Conservation (phyloP, 2,797 vertebrate genomes). For the Alauda arvensis region DNA sequence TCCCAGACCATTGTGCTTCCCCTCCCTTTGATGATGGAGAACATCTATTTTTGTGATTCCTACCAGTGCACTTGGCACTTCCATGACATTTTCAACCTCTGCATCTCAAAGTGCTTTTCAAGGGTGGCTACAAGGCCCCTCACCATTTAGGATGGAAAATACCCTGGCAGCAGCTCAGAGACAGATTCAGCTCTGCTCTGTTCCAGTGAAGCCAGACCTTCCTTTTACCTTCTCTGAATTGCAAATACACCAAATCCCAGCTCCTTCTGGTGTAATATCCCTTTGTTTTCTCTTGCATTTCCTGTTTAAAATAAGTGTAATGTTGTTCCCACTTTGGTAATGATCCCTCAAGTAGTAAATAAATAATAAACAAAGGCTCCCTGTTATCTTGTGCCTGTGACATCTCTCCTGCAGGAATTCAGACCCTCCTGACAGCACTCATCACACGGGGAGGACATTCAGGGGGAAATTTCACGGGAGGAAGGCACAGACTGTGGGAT, state of each 20-base stretch:
- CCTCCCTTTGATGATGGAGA: neutral
- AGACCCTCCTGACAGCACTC: neutral
- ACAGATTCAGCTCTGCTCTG: neutral
- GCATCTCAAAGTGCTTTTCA: neutral
- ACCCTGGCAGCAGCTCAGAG: neutral
- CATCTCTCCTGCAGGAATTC: neutral
- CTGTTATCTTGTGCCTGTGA: neutral
- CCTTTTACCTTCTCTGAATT: neutral
- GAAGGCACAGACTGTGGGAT: neutral
- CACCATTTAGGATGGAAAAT: neutral
- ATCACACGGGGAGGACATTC: accelerated
- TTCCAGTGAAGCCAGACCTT: neutral
- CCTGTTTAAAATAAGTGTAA: neutral
- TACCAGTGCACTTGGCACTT: neutral
- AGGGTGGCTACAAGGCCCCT: neutral
- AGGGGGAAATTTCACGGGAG: neutral
- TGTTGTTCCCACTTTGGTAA: neutral
- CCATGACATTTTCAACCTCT: neutral
- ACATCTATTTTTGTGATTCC: neutral
- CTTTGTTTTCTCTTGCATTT: neutral
- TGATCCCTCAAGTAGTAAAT: neutral
- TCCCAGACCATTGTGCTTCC: neutral
- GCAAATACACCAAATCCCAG: neutral
- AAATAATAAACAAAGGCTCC: neutral
- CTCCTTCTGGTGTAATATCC: neutral